phyloP scores from a whole-genome alignment of 2,888 invertebrate genomes.

The Drosophila putrida region DNA sequence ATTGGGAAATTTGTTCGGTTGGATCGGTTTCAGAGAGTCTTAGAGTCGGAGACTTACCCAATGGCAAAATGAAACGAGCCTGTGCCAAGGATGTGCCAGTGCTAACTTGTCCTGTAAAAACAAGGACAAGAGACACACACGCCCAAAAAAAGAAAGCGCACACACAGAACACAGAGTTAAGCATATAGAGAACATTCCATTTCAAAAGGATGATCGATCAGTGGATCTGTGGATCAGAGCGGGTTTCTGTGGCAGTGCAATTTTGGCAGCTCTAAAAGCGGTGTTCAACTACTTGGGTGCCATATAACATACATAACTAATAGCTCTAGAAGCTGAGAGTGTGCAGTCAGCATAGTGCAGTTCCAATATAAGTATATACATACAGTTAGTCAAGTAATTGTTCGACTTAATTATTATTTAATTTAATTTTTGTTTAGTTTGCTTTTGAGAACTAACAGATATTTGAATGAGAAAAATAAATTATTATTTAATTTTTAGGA shows the following conservation, averaged over 20 bases:
- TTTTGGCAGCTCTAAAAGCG: slow-evolving; percentile 63
- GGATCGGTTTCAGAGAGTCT: not conserved
- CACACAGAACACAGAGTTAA: slow-evolving; percentile 53
- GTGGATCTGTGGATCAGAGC: slow-evolving; percentile 2
- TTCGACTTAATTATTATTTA: too few relatives aligned
- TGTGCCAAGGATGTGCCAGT: slow-evolving; percentile 53
- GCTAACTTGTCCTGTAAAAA: slow-evolving; percentile 71
- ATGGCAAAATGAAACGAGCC: slow-evolving; percentile 80
- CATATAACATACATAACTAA: slow-evolving; percentile 13
- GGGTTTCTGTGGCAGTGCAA: slow-evolving; percentile 10
- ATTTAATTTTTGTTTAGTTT: slow-evolving; percentile 6
- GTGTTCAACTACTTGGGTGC: slow-evolving; percentile 65
- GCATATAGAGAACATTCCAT: slow-evolving; percentile 67
- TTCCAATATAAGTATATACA: slow-evolving; percentile 8
- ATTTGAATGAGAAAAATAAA: too few relatives aligned
- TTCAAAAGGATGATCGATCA: slow-evolving; percentile 6
- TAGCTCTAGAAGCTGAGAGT: slow-evolving; percentile 48
- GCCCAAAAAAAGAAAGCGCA: slow-evolving; percentile 17
- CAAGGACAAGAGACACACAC: slow-evolving; percentile 27
- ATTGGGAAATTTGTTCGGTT: slow-evolving; percentile 3
- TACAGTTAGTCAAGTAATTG: too few relatives aligned
- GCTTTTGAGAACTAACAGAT: too few relatives aligned
- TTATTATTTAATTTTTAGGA: too few relatives aligned
- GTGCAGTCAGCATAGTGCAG: slow-evolving; percentile 39
- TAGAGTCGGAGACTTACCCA: slow-evolving; percentile 74